phyloP scores from a whole-genome alignment of 2,113 vertebrate species.

The Cebidichthys violaceus region DNA sequence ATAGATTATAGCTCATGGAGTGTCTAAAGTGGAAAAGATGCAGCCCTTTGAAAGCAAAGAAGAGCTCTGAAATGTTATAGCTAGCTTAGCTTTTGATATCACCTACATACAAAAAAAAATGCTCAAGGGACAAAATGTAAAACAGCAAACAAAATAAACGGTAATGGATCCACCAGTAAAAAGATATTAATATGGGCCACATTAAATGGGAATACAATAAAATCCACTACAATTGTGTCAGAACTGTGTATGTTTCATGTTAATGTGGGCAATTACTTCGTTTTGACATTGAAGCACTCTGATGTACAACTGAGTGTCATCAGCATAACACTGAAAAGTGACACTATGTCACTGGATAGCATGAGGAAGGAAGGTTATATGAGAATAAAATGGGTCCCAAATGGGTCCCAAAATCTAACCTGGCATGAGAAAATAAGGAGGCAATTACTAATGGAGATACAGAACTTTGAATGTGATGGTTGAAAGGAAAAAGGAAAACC shows the following conservation, averaged over 20 bases:
- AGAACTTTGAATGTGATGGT: neutral
- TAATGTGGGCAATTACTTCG: no score
- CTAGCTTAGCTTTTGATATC: neutral
- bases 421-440: neutral
- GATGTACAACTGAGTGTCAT: neutral
- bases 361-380: neutral
- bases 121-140: no score
- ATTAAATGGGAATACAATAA: neutral
- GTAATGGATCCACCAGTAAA: no score
- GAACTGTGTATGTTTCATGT: no score
- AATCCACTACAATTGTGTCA: neutral
- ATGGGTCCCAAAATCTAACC: neutral
- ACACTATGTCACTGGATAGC: neutral
- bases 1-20: neutral
- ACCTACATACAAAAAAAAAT: no score
- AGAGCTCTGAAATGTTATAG: neutral
- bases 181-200: no score
- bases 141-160: no score
- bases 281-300: neutral
- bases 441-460: neutral
- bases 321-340: neutral
- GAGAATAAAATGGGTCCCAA: neutral
- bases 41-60: neutral
- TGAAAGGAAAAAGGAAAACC: neutral
- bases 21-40: neutral